Evolutionary conservation across 1,140 invertebrate species (phyloP).

Genomic region (Trinorchestia longiramus): DNA sequence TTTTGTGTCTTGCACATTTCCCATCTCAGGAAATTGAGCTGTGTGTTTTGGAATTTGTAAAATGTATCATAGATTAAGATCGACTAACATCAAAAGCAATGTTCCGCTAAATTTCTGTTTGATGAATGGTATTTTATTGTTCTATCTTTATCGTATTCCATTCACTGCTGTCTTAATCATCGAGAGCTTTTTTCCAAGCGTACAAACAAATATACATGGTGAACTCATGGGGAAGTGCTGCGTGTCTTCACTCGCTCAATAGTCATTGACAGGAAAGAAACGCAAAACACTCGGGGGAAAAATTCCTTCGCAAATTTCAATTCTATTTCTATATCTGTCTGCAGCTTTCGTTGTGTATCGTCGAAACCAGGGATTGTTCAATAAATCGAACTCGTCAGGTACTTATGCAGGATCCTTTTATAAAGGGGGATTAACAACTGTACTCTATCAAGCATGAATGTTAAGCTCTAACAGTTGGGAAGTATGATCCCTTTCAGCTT

Average conservation of each 20-base stretch:
- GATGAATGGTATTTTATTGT: not conserved
- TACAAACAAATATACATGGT: not conserved
- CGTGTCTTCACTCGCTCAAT: not conserved
- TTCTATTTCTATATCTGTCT: no score
- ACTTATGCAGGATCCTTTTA: no score
- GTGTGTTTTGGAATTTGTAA: not conserved
- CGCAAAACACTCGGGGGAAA: not conserved
- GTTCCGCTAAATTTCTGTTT: not conserved
- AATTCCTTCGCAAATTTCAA: not conserved
- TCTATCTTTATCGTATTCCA: not conserved
- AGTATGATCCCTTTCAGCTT: no score
- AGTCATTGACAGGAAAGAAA: not conserved
- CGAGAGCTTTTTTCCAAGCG: not conserved
- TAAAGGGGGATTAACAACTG: not conserved
- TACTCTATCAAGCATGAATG: not conserved
- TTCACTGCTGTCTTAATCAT: not conserved
- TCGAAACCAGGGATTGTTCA: no score
- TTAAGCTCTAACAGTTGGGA: no score
- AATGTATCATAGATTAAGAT: not conserved
- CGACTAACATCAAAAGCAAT: not conserved
- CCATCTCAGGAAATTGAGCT: not conserved
- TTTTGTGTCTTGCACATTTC: not conserved
- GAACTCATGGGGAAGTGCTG: not conserved
- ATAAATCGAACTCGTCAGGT: no score
- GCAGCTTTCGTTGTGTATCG: no score